phyloP scores from a whole-genome alignment of 2,888 invertebrate species.

The Horisme vitalbata region DNA sequence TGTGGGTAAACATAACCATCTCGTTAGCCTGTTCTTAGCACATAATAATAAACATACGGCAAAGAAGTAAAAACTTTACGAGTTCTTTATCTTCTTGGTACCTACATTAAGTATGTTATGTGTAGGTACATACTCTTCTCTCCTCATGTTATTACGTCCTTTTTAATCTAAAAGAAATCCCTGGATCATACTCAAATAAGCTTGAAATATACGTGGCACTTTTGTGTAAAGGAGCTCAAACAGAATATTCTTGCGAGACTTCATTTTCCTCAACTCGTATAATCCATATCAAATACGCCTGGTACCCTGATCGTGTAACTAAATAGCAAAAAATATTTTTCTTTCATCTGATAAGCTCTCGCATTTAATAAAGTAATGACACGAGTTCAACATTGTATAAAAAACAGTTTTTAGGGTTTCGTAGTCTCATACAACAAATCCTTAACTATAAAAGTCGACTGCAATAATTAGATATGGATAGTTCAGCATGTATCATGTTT shows the following conservation, averaged over 20 bases:
- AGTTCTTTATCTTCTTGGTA: conserved; percentile 5
- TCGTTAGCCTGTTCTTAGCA: not conserved
- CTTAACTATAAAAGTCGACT: too few relatives aligned
- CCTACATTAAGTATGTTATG: conserved; percentile 2
- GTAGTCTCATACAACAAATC: too few relatives aligned
- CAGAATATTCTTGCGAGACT: conserved; percentile 42
- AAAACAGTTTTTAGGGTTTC: too few relatives aligned
- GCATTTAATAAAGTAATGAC: conserved; percentile 1
- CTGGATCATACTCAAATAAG: conserved; percentile 36
- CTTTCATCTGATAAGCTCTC: conserved; percentile 4
- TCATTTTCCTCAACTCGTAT: conserved; percentile 52
- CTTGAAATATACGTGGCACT: conserved; percentile 36
- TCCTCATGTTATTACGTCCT: conserved; percentile 21
- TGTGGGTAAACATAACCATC: conserved; percentile 3
- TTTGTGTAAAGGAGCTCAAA: conserved; percentile 47
- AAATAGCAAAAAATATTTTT: conserved; percentile 7
- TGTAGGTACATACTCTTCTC: not conserved
- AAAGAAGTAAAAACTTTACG: conserved; percentile 19
- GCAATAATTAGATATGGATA: too few relatives aligned
- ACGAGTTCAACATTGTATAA: not conserved
- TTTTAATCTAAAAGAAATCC: conserved; percentile 37
- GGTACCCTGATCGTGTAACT: conserved; percentile 23
- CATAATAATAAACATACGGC: conserved; percentile 9
- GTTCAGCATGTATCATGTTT: too few relatives aligned
- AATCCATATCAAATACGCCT: conserved; percentile 45